Evolutionary conservation across 2,113 vertebrate species (phyloP).

Genomic region (Struthidea cinerea): DNA sequence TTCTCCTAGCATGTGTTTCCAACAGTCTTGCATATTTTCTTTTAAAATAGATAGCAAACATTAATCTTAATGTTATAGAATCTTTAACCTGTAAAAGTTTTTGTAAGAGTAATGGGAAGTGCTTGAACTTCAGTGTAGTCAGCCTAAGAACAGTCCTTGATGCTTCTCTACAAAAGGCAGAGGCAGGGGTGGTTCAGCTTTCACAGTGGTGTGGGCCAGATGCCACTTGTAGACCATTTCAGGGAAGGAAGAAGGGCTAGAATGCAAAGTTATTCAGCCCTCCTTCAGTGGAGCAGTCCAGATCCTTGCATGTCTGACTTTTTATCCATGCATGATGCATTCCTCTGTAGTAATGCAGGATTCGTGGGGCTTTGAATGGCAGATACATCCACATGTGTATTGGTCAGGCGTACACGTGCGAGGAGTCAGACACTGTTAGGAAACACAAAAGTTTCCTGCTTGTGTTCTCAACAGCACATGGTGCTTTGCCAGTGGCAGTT

Average conservation of each 20-base stretch:
- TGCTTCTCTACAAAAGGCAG: not conserved
- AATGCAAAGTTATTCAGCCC: not conserved
- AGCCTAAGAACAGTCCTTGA: not conserved
- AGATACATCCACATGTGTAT: fast-evolving
- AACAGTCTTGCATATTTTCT: not conserved
- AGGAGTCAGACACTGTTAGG: not conserved
- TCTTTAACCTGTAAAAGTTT: not conserved
- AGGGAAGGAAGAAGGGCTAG: not conserved
- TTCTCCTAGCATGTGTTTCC: not conserved
- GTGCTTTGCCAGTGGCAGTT: not conserved
- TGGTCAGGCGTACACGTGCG: fast-evolving
- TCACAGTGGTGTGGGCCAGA: fast-evolving
- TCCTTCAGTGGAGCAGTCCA: not conserved
- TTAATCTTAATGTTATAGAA: not conserved
- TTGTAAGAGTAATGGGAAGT: not conserved
- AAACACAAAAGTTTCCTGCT: not conserved
- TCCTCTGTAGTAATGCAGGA: not conserved
- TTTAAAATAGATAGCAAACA: not conserved
- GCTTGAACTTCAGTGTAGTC: not conserved
- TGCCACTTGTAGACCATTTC: not conserved
- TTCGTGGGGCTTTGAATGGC: not conserved
- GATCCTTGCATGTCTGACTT: not conserved
- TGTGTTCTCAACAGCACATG: not conserved
- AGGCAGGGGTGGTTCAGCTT: not conserved
- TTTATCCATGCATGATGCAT: not conserved